A percentile compares a stretch with the other conserved stretches of the same genome.
phyloP scores from a whole-genome alignment of 2,888 invertebrate species.

The Pandemis corylana region DNA sequence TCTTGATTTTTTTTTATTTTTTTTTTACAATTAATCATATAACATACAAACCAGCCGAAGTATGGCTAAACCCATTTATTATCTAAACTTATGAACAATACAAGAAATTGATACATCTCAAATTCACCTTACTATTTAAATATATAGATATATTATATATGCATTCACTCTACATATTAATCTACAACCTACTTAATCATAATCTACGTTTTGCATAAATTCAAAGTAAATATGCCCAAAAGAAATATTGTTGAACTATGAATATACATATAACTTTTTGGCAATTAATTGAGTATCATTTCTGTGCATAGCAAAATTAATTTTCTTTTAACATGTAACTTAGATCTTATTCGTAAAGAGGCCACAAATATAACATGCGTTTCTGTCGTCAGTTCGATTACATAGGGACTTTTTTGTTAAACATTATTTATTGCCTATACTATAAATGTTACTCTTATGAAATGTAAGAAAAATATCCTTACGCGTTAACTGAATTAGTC shows the following conservation, averaged over 20 bases:
- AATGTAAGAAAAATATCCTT: conserved; percentile 84
- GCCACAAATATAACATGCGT: conserved; percentile 85
- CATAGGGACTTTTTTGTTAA: conserved; percentile 83
- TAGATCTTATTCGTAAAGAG: conserved; percentile 85
- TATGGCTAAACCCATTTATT: conserved; percentile 85
- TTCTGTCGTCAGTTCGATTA: conserved; percentile 85
- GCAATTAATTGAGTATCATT: conserved; percentile 86
- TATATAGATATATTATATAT: conserved; percentile 84
- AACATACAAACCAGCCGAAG: conserved; percentile 85
- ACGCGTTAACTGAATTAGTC: conserved; percentile 82
- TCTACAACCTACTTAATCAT: conserved; percentile 84
- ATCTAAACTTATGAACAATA: conserved; percentile 85
- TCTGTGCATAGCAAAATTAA: conserved; percentile 85
- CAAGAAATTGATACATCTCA: conserved; percentile 85
- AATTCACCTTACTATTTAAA: conserved; percentile 81
- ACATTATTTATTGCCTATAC: conserved; percentile 83
- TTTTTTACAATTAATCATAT: conserved; percentile 85
- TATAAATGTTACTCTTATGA: conserved; percentile 82
- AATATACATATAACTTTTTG: conserved; percentile 85
- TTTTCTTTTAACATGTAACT: conserved; percentile 85
- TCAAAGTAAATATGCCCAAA: conserved; percentile 85
- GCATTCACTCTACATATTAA: conserved; percentile 84
- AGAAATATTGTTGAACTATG: conserved; percentile 85
- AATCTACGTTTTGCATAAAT: conserved; percentile 85
- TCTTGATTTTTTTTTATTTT: conserved; percentile 72